phyloP scores from a whole-genome alignment of 1,140 invertebrate genomes.

The Trissolcus basalis region DNA sequence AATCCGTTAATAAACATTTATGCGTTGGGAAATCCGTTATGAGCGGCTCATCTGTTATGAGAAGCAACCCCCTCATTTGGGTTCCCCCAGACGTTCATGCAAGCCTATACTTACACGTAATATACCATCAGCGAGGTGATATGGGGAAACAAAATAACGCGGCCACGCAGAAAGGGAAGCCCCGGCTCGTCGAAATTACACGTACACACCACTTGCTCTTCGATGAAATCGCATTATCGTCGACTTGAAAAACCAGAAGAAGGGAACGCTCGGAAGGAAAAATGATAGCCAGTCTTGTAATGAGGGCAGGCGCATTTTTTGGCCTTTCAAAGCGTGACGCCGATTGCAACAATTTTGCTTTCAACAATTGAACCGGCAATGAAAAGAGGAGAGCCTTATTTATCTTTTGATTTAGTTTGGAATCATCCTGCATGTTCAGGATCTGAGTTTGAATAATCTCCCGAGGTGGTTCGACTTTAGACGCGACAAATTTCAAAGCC shows the following conservation, averaged over 20 bases:
- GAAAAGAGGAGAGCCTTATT: background rate
- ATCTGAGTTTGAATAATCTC: too few species aligned
- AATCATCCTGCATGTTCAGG: too few species aligned
- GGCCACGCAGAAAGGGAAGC: constrained; percentile 17
- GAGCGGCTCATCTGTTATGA: constrained; percentile 37
- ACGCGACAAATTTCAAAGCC: constrained; percentile 36
- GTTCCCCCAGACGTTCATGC: constrained; percentile 36
- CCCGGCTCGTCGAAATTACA: constrained; percentile 39
- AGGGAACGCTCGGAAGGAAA: constrained; percentile 3
- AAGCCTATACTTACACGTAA: constrained; percentile 49
- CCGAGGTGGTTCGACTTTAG: constrained; percentile 19
- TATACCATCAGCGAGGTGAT: constrained; percentile 46
- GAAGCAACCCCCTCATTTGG: constrained; percentile 38
- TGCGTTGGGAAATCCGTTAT: constrained; percentile 45
- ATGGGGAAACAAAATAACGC: constrained; percentile 45
- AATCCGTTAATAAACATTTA: constrained; percentile 50
- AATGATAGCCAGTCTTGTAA: background rate
- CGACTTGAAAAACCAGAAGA: background rate
- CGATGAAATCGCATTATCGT: constrained; percentile 30
- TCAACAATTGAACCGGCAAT: too few species aligned
- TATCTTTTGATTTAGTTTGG: background rate
- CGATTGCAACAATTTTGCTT: too few species aligned
- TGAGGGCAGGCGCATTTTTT: too few species aligned
- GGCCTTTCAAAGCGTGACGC: background rate
- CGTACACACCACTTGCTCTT: constrained; percentile 19